Base-by-base conservation (phyloP, 1,140 invertebrate genomes). In the Callitettix versicolor region DNA sequence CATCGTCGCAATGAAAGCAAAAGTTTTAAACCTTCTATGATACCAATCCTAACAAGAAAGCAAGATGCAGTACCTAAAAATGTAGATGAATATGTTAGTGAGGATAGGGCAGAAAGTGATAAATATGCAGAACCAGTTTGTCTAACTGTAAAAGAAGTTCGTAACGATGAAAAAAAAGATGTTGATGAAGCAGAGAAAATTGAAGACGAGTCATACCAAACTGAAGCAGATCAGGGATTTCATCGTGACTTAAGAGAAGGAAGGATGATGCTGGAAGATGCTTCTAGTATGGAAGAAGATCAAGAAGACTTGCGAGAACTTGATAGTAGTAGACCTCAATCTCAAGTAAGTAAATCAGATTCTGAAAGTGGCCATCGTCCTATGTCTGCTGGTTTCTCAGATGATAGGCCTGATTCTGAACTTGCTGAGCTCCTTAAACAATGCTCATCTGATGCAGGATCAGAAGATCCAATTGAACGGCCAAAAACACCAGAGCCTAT, bases 1-100 rank as follows among this genome's bases (percentile, higher is more conserved):
- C 78, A 79, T 56, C 72, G 74, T 56, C 68, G 76, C 38, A 73
- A 70, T 42, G 78, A 78, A 57, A 80, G 77, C 60, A 75, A 71
- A 36, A 67, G 67, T 46, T 69, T 69, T 46, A 63, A 60, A 26
- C 65, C 55, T 36, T 64, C 62, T 9, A 68, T 68, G 55, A 64
- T 64, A 26, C 67, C 56, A 41, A 47, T 64, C 2, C 49, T 64
- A 33, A 47, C 53, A 34, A 54, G 44, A 2, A 55, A 55, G 30
- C 36, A 58, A 6, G 42, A 52, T 24, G 7, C 26, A 2, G 21
- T 7, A 17, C 7, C 36, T 4, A 58, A 51, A 34, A 54, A 33
- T 14, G 59, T 56, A 24, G 15, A 30, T 9, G 53, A 58, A 24
- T 52, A 48, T n/a, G 57, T 55, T 30, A n/a, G 33, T 21, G 56